Base-by-base conservation (phyloP, 2,888 invertebrate species). In the Marronus borbonicus region DNA sequence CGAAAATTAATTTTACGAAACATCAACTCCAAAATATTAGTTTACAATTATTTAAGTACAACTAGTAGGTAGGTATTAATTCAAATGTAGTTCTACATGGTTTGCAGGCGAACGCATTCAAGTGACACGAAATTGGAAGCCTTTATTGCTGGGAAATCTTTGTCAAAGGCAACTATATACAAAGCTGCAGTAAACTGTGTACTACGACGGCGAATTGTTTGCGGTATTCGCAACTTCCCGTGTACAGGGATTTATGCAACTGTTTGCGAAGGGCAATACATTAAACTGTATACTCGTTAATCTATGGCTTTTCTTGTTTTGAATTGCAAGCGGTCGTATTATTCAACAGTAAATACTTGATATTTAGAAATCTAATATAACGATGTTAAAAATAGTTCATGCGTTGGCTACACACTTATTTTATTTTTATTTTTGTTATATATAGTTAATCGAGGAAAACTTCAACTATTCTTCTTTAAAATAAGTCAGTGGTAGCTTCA, bases 181-280 rank as follows among this genome's bases (percentile, higher is more conserved):
- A 62, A 62, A 62, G 62, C 28, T 62, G 62, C 62, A 62, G 28
- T 28, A 62, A 62, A 62, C 62, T 28, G 28, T 55, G 55, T 62
- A 14, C 62, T 31, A 62, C 62, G 14, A 62, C 31, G 8, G 62
- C 62, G 62, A 62, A 62, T 62, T 62, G 62, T 62, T 62, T 62
- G 62, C 28, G 62, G 62, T 62, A 62, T 31, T 62, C 24, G 12
- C 24, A 62, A 62, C 62, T 62, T 62, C 31, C 62, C 14, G 62
- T 62, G 62, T 62, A 62, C 31, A 24, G 24, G 62, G 62, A 62
- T 62, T 62, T 62, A 62, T 62, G 62, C 24, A 31, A 62, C 62
- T 62, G 62, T 62, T 62, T 31, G 62, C 31, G 62, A 62, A 62
- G 62, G 62, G 62, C 62, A 62, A 62, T 62, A 62, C 28, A 62